Base-by-base conservation (phyloP, 64 coral and sea anemone species). In the Exaiptasia diaphana region DNA sequence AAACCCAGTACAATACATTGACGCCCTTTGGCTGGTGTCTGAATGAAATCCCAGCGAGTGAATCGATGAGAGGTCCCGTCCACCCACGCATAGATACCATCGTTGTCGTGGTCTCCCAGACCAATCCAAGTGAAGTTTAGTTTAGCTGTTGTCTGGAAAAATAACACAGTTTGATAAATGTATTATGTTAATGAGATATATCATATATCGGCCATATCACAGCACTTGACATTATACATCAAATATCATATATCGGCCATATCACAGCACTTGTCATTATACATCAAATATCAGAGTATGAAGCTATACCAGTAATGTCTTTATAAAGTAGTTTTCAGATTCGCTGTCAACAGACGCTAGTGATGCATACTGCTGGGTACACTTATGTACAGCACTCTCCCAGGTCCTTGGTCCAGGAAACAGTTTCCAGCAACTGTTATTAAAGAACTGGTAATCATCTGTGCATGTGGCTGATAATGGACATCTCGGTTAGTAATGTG, bases 361-460 rank as follows among this genome's bases (percentile, higher is more conserved):
- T 1, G 91, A 48, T 0, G 91, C 80, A 57, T 89, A 95, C 0
- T 90, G 60, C 10, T 64, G 50, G 4, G 79, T 77, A 22, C 91
- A 95, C 55, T 85, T 88, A 13, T 95, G 83, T 21, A 77, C 74
- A 36, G 91, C 86, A 37, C 86, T 68, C 14, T 79, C 85, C 91
- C 91, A 95, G 31, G 80, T 89, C 24, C 87, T 82, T 25, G 87
- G 80, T 41, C 91, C 91, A 21, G 86, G 80, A 27, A 89, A 95
- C 58, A 85, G 83, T 54, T 95, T 95, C 42, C 78, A 95, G n/a
- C 91, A 95, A 15, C 81, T 82, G 56, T 90, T 84, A 48, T 85
- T 90, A 55, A 71, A 89, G 65, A 79, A 75, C 25, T 53, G 71
- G 73, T 89, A 95, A 41, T 39, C 80, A 7, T 55, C 67, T 21